These are phyloP conservation scores for Tinamus major DNA, from an alignment of 2,797 vertebrate species.

Conservation along the genomic window DNA sequence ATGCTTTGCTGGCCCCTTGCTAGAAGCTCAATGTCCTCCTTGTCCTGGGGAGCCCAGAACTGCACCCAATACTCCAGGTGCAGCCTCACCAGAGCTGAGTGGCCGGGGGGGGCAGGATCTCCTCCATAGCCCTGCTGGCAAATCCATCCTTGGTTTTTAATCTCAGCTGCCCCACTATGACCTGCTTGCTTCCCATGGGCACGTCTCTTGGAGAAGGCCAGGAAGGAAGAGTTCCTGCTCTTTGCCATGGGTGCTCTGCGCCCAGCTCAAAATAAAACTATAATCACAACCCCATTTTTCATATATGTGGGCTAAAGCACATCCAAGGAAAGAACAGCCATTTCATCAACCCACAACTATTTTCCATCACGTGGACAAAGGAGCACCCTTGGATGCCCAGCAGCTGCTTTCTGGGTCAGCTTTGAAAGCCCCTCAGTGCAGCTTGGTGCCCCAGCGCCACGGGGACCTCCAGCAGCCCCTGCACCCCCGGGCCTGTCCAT, in stretches of 20 bases:
- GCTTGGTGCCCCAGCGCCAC: not conserved
- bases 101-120: too few species aligned
- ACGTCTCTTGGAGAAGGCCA: too few species aligned
- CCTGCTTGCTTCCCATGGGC: not conserved
- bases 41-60: too few species aligned
- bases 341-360: not conserved
- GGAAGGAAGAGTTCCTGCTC: not conserved
- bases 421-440: not conserved
- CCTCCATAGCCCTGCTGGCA: too few species aligned
- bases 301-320: not conserved
- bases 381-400: not conserved
- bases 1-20: too few species aligned
- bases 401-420: not conserved
- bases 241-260: accelerated
- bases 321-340: not conserved
- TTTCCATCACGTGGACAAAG: not conserved
- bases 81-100: too few species aligned
- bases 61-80: too few species aligned
- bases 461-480: accelerated
- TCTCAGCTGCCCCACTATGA: not conserved
- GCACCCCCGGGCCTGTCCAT: not conserved
- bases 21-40: too few species aligned
- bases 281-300: not conserved
- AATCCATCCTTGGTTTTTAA: not conserved
- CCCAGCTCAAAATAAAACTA: not conserved